Evolutionary conservation across 2,113 vertebrate genomes (phyloP), one percentile per base, ranked within the genome.

Genomic region (Tauraco erythrolophus): DNA sequence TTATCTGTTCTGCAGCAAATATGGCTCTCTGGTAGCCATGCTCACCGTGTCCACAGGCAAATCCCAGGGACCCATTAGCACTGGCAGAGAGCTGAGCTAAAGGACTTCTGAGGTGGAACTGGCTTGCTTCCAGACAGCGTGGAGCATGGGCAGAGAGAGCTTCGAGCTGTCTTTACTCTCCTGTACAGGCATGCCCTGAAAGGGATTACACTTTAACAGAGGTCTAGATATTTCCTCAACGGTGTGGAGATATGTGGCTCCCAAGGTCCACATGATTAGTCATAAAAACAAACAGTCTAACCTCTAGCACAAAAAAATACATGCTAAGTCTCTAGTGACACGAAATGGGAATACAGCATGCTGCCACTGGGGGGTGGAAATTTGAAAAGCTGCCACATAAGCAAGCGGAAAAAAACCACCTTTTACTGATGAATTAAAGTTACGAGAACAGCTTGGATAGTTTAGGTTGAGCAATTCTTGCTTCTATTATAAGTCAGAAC

Each of bases 151-250:
- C 83, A 92, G 64, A 60, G 23, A 24, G 60, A 6, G 69, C 87
- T 82, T 39, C 0, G 1, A 89, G 92, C 33, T 56, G 69, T 9
- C 87, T 89, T 57, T 30, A 12, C 86, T 60, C 72, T 93, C 91
- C 69, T 89, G 89, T 45, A 72, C 0, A 75, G 89, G 30, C 92
- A 93, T 88, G 87, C 53, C 84, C 81, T 14, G 31, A 60, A 81
- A 82, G 50, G 70, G 96, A 91, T 96, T 96, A 96, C 89, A 95
- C 45, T 96, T 97, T 96, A 97, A 96, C 93, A 97, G 93, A 97
- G 76, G 69, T 91, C 88, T 82, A 79, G 94, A 78, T 95, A 92
- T 93, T 96, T 97, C 80, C 80, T 76, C 89, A 89, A 76, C 0
- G 10, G 83, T 69, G 57, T 86, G 91, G 46, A 65, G 97, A 96